phyloP scores from a whole-genome alignment of 2,888 invertebrate genomes.

The Muscina levida region DNA sequence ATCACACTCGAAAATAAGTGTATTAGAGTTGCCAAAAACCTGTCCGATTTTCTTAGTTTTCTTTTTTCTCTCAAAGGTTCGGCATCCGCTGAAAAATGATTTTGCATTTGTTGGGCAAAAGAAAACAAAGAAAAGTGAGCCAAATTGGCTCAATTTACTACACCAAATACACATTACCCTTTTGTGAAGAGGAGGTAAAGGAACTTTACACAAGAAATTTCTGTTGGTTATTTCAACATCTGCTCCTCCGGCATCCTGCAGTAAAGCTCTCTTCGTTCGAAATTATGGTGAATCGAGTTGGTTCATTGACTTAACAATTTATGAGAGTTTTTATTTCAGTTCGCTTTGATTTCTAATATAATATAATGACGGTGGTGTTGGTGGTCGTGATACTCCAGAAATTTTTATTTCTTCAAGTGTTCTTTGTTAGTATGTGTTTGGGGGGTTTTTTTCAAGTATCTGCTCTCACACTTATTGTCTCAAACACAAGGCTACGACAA shows the following conservation, averaged over 20 bases:
- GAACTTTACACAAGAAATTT: too few species aligned
- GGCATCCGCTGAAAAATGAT: conserved; percentile 16
- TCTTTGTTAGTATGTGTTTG: conserved; percentile 43
- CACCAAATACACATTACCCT: conserved; percentile 12
- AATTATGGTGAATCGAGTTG: conserved; percentile 54
- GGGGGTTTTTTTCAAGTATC: conserved; percentile 34
- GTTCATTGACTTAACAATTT: conserved; percentile 69
- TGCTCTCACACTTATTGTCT: conserved; percentile 4
- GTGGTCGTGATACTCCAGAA: conserved; percentile 42
- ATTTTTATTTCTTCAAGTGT: conserved; percentile 63
- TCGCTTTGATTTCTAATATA: conserved; percentile 2
- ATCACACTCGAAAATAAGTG: conserved; percentile 49
- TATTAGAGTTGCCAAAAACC: conserved; percentile 56
- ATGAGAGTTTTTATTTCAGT: conserved; percentile 50
- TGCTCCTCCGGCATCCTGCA: too few species aligned
- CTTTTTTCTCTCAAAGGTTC: neutral
- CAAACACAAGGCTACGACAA: neutral
- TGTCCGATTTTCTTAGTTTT: conserved; percentile 30
- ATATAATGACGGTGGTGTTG: conserved; percentile 6
- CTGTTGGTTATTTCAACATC: too few species aligned
- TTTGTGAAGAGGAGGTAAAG: conserved; percentile 33
- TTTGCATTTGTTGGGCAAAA: conserved; percentile 14
- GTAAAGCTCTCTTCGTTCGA: too few species aligned
- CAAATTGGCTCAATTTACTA: conserved; percentile 26
- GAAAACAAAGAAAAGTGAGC: neutral